These are phyloP conservation scores for Exaiptasia diaphana DNA, from an alignment of 64 coral and sea anemone genomes.

Conservation along the genomic window DNA sequence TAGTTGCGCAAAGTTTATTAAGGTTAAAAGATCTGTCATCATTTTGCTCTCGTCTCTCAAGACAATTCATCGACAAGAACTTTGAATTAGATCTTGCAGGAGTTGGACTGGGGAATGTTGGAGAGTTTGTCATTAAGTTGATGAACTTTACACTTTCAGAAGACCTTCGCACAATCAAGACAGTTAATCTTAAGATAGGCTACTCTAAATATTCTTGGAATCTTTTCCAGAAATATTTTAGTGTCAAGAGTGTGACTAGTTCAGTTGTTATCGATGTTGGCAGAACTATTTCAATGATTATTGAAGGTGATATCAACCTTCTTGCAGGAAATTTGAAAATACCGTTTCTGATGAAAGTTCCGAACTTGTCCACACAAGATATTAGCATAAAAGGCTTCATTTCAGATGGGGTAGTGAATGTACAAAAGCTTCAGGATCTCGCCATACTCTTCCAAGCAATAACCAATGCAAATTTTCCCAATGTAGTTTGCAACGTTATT, in stretches of 20 bases:
- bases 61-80: not conserved
- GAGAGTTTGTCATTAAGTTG: not conserved
- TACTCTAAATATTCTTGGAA: slow-evolving; percentile 52
- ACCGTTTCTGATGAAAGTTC: slow-evolving; percentile 59
- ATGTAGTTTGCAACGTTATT: slow-evolving; percentile 12
- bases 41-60: not conserved
- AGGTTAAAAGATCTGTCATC: slow-evolving; percentile 15
- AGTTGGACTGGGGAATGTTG: not conserved
- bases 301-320: slow-evolving; percentile 40
- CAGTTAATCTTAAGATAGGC: not conserved
- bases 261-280: slow-evolving; percentile 17
- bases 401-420: not conserved
- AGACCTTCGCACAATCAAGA: not conserved
- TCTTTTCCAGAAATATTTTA: slow-evolving; percentile 57
- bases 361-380: slow-evolving; percentile 13
- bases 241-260: slow-evolving; percentile 27
- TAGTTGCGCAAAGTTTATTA: not conserved
- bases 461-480: slow-evolving; percentile 7
- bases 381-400: slow-evolving; percentile 11
- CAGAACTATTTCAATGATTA: not conserved
- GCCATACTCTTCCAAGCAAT: slow-evolving; percentile 18
- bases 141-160: slow-evolving; percentile 1
- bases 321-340: slow-evolving; percentile 9
- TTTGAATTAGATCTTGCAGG: not conserved
- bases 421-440: slow-evolving; percentile 12